Evolutionary conservation across 35 echinoderm and acorn worm species (phyloP).

Genomic region (Apostichopus japonicus): DNA sequence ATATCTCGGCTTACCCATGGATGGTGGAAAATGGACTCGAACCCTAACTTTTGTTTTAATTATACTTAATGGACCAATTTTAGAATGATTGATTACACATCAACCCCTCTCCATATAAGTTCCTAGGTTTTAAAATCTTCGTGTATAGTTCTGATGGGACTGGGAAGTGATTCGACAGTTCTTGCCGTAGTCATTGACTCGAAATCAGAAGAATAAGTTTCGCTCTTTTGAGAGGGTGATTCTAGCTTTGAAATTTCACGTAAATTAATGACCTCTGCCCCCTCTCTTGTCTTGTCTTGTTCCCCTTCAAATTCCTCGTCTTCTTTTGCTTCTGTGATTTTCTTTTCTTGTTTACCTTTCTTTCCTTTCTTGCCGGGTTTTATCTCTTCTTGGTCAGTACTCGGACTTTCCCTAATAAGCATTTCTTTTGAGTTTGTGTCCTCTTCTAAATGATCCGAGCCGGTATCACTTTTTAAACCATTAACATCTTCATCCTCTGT

Average conservation of each 20-base stretch:
- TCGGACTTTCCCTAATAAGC: neutral
- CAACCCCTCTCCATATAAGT: neutral
- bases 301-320: neutral
- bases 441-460: neutral
- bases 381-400: neutral
- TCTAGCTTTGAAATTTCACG: neutral
- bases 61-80: too few species aligned
- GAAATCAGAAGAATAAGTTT: constrained; percentile 24
- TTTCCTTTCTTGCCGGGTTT: too few species aligned
- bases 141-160: constrained; percentile 11
- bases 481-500: neutral
- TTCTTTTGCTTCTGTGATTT: neutral
- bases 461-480: neutral
- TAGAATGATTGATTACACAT: too few species aligned
- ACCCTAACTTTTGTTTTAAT: too few species aligned
- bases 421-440: constrained; percentile 20
- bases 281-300: neutral
- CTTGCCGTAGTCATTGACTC: neutral
- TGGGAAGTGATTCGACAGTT: constrained; percentile 1
- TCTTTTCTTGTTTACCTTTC: neutral
- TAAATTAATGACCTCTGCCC: neutral
- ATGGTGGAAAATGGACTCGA: too few species aligned
- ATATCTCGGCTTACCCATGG: too few species aligned
- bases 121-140: constrained; percentile 22
- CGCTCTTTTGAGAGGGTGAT: constrained; percentile 13